Percentiles rank a stretch among this genome's conserved stretches.
phyloP scores from a whole-genome alignment of 2,797 vertebrate species.

The Phalanger gymnotis region DNA sequence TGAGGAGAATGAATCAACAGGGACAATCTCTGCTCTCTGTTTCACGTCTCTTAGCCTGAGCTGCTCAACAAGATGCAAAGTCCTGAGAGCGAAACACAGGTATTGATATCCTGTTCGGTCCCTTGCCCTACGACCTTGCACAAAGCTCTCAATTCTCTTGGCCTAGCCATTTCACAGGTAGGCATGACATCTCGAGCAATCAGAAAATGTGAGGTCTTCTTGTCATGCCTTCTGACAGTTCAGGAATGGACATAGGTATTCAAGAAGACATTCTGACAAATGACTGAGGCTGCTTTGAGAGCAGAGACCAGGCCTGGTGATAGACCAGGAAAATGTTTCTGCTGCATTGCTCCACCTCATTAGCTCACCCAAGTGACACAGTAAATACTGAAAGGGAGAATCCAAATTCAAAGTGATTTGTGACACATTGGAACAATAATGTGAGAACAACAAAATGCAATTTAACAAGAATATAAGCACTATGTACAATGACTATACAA shows the following conservation, averaged over 20 bases:
- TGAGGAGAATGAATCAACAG: neutral
- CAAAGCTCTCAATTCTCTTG: neutral
- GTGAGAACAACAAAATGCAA: neutral
- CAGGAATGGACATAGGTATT: too few relatives aligned
- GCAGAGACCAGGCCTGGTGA: too few relatives aligned
- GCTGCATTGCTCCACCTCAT: too few relatives aligned
- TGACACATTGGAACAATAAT: neutral
- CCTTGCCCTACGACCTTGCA: neutral
- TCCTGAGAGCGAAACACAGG: neutral
- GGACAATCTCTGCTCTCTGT: neutral
- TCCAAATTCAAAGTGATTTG: neutral
- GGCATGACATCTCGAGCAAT: too few relatives aligned
- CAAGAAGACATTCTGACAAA: too few relatives aligned
- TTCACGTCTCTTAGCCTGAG: neutral
- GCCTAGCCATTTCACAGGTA: neutral
- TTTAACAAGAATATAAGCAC: neutral
- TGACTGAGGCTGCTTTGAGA: too few relatives aligned
- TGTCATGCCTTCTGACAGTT: too few relatives aligned
- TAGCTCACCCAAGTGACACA: too few relatives aligned
- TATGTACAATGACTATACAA: neutral
- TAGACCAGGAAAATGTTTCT: too few relatives aligned
- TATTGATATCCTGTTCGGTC: neutral
- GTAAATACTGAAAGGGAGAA: neutral
- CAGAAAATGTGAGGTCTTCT: too few relatives aligned
- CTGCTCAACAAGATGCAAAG: neutral